Evolutionary conservation across 2,888 invertebrate genomes (phyloP).

Genomic region (Lomographa bimaculata): DNA sequence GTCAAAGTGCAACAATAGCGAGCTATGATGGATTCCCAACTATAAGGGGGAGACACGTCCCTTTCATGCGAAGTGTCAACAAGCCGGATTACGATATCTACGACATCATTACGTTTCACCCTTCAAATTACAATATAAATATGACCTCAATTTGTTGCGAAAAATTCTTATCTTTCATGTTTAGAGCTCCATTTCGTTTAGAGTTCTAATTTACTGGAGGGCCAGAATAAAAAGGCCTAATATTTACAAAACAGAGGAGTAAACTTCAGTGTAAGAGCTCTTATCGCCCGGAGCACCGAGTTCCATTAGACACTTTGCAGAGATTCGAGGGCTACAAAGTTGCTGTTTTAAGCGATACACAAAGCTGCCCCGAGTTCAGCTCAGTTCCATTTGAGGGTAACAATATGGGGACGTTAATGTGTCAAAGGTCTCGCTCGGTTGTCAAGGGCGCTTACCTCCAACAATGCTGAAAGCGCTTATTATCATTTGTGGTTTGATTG

Average conservation of each 20-base stretch:
- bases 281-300: constrained; percentile 63
- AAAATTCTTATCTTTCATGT: constrained; percentile 12
- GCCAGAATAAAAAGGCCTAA: constrained; percentile 34
- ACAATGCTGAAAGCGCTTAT: constrained; percentile 22
- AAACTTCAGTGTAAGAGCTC: constrained; percentile 68
- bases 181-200: constrained; percentile 9
- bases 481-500: constrained; percentile 12
- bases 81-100: constrained; percentile 52
- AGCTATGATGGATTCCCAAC: constrained; percentile 29
- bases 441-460: constrained; percentile 34
- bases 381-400: constrained; percentile 32
- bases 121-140: constrained; percentile 33
- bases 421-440: constrained; percentile 40
- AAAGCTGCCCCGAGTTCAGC: constrained; percentile 41
- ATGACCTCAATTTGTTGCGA: constrained; percentile 5
- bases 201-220: constrained; percentile 19
- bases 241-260: constrained; percentile 68
- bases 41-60: constrained; percentile 40
- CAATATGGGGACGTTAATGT: constrained; percentile 42
- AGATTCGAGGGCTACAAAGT: constrained; percentile 65
- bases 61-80: constrained; percentile 52
- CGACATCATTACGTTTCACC: constrained; percentile 39
- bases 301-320: constrained; percentile 75
- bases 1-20: constrained; percentile 31
- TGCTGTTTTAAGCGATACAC: constrained; percentile 55